phyloP scores from a whole-genome alignment of 2,113 vertebrate species.

The Prunella fulvescens region DNA sequence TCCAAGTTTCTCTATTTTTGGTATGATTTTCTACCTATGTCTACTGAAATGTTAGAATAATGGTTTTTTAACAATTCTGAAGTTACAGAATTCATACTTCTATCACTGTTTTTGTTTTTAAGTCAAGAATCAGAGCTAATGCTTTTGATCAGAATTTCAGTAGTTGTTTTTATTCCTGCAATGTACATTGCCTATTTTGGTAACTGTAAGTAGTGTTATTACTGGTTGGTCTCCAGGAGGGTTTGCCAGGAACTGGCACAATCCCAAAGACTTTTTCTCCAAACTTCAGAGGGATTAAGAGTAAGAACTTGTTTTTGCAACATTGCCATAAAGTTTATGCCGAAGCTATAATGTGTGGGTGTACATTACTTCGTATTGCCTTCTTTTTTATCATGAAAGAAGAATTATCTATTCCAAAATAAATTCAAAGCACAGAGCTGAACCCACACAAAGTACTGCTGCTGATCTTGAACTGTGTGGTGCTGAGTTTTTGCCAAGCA shows the following conservation, averaged over 20 bases:
- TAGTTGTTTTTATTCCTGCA: background rate
- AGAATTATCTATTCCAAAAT: background rate
- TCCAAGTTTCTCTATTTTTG: background rate
- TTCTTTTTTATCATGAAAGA: background rate
- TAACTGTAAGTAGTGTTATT: background rate
- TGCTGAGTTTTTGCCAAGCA: constrained; percentile 10
- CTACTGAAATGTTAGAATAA: background rate
- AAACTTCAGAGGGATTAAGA: background rate
- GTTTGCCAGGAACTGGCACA: background rate
- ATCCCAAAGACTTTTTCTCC: background rate
- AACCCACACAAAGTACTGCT: background rate
- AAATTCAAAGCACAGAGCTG: background rate
- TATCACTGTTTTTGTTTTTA: background rate
- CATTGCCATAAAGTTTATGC: background rate
- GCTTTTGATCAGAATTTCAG: background rate
- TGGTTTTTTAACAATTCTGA: background rate
- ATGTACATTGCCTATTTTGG: background rate
- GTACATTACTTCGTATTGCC: background rate
- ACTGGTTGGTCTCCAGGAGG: background rate
- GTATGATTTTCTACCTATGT: background rate
- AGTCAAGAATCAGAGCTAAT: background rate
- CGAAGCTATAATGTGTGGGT: background rate
- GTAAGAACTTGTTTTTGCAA: background rate
- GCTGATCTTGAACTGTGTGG: background rate
- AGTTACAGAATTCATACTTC: background rate